Percentiles rank a stretch among this genome's conserved stretches.
Evolutionary conservation across 2,113 vertebrate genomes (phyloP).

Genomic region (Tragelaphus strepsiceros): DNA sequence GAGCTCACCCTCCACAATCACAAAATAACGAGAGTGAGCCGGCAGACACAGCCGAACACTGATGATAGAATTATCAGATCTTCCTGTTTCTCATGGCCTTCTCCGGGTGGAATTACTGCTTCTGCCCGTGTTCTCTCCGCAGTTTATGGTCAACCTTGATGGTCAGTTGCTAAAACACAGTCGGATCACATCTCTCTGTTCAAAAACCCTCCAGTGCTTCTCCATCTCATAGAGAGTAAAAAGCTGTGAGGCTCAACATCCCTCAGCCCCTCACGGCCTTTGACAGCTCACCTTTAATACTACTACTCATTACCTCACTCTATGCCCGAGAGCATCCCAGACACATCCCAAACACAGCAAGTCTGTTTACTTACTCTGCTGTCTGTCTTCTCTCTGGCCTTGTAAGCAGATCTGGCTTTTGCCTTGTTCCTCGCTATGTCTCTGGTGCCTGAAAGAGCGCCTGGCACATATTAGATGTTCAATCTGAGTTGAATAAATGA

Average conservation of each 20-base stretch:
- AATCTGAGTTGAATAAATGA: background rate
- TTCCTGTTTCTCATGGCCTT: background rate
- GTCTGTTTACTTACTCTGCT: background rate
- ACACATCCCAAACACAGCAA: background rate
- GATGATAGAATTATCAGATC: rapidly evolving
- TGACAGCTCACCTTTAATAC: background rate
- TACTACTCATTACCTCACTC: background rate
- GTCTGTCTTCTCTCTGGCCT: background rate
- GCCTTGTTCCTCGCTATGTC: background rate
- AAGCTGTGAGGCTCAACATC: rapidly evolving
- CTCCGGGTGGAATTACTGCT: background rate
- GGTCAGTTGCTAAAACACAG: background rate
- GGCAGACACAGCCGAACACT: background rate
- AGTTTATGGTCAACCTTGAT: rapidly evolving
- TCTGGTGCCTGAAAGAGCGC: background rate
- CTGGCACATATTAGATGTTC: background rate
- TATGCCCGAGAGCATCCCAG: background rate
- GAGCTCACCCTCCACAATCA: background rate
- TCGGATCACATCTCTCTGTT: background rate
- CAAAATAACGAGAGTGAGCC: rapidly evolving
- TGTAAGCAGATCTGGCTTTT: background rate
- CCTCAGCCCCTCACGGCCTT: rapidly evolving
- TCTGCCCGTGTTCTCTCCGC: background rate
- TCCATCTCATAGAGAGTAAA: background rate
- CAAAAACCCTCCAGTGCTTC: background rate